Percentiles rank a stretch among this genome's conserved stretches.
These are phyloP conservation scores for Dipodomys ordii DNA, from an alignment of 2,113 vertebrate genomes.

Conservation along the genomic window DNA sequence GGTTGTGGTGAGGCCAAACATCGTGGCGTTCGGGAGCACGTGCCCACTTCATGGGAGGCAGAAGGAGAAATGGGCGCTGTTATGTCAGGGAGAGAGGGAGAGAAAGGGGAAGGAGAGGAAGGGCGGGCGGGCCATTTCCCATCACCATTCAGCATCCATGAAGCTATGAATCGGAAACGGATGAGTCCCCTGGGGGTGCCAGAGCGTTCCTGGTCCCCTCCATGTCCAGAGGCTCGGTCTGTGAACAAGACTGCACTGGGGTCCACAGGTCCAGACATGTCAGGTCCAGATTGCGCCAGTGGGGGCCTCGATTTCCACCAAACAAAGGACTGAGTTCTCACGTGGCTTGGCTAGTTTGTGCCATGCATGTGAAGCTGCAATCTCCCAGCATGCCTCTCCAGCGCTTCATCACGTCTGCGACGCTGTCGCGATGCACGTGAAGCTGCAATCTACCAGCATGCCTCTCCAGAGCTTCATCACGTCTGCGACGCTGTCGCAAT, in stretches of 20 bases:
- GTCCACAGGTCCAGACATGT: too few species aligned
- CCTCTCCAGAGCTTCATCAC: neutral
- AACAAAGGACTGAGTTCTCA: neutral
- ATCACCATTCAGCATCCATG: too few species aligned
- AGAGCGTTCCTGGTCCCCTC: neutral
- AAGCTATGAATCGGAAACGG: too few species aligned
- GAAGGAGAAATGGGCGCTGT: neutral
- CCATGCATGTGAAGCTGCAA: neutral
- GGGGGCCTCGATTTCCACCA: neutral
- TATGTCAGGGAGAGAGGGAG: neutral
- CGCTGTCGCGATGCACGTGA: neutral
- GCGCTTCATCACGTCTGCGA: neutral
- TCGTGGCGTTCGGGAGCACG: neutral
- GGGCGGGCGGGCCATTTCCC: neutral
- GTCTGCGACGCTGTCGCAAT: too few species aligned
- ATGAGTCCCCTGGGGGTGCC: neutral
- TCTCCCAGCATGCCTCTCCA: neutral
- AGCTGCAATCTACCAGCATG: neutral
- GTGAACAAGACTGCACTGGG: neutral
- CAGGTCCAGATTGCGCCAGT: neutral
- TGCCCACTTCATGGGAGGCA: neutral
- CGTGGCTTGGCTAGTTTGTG: neutral
- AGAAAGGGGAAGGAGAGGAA: neutral
- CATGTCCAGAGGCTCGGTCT: neutral
- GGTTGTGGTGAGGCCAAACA: neutral